These are phyloP conservation scores for Amphipoea oculea DNA, from an alignment of 2,888 invertebrate species.

Conservation along the genomic window DNA sequence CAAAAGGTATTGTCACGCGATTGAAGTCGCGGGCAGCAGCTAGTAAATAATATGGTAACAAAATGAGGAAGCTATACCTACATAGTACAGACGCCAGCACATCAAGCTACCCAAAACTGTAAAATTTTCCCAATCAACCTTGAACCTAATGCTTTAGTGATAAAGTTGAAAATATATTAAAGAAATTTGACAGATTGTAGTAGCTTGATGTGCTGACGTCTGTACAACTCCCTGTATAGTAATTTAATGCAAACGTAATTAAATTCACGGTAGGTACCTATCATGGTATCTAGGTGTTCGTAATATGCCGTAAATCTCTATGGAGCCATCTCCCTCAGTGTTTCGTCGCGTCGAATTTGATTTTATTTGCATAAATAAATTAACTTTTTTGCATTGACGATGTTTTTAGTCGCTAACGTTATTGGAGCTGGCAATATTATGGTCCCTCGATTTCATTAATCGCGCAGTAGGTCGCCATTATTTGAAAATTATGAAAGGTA, in stretches of 20 bases:
- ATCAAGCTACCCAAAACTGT: too few relatives aligned
- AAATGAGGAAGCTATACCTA: conserved; percentile 19
- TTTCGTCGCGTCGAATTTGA: conserved; percentile 63
- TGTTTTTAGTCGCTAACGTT: conserved; percentile 62
- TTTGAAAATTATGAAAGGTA: conserved; percentile 16
- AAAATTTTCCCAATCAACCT: too few relatives aligned
- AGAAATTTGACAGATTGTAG: too few relatives aligned
- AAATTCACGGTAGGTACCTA: conserved; percentile 57
- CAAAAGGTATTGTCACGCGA: too few relatives aligned
- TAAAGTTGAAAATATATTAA: too few relatives aligned
- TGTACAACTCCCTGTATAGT: conserved; percentile 22
- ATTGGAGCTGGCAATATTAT: conserved; percentile 57
- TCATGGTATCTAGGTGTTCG: conserved; percentile 57
- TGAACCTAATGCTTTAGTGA: too few relatives aligned
- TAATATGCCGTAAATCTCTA: conserved; percentile 64
- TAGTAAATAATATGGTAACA: conserved; percentile 10
- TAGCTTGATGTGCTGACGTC: too few relatives aligned
- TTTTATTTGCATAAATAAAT: conserved; percentile 70
- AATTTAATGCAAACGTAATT: conserved; percentile 58
- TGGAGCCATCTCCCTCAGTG: conserved; percentile 63
- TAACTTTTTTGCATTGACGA: conserved; percentile 65
- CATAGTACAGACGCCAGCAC: background rate
- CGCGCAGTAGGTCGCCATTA: conserved; percentile 26
- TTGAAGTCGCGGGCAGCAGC: too few relatives aligned
- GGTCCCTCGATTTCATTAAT: conserved; percentile 49